phyloP scores from a whole-genome alignment of 2,888 invertebrate species.

The Calephelis perditalis region DNA sequence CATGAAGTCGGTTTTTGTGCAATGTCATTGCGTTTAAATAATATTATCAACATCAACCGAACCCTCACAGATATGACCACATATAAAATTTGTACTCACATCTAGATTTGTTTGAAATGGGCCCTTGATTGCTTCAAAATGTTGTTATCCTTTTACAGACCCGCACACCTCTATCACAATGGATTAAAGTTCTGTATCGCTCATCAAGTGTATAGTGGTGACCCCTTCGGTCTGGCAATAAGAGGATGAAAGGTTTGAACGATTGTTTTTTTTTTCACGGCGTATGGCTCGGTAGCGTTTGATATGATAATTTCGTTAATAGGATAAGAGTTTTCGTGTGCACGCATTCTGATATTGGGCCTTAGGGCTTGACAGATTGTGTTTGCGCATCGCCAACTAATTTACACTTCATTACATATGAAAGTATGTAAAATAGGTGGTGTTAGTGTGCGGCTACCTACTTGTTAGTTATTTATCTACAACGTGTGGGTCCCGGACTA shows the following conservation, averaged over 20 bases:
- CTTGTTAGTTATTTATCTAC: too few relatives aligned
- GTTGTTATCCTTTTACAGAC: constrained; percentile 44
- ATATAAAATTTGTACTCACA: constrained; percentile 51
- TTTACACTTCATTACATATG: constrained; percentile 4
- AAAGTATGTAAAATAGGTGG: not conserved
- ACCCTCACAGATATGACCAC: constrained; percentile 29
- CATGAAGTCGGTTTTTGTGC: too few relatives aligned
- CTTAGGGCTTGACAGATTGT: constrained; percentile 33
- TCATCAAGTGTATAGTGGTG: constrained; percentile 31
- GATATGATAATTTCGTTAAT: constrained; percentile 73
- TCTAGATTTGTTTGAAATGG: constrained; percentile 70
- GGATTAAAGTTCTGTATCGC: constrained; percentile 20
- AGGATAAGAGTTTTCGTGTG: constrained; percentile 61
- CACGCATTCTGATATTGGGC: constrained; percentile 55
- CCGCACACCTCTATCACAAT: constrained; percentile 28
- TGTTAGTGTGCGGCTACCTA: too few relatives aligned
- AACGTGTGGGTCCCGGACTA: too few relatives aligned
- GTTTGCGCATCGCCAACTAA: not conserved
- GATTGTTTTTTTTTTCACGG: constrained; percentile 59
- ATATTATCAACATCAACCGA: not conserved
- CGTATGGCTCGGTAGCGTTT: constrained; percentile 61
- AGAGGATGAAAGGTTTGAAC: constrained; percentile 70
- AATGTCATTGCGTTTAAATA: too few relatives aligned
- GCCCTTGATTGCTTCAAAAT: constrained; percentile 68
- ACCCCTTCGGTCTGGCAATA: constrained; percentile 63